phyloP scores from a whole-genome alignment of 2,113 vertebrate species.

The Eclectus roratus region DNA sequence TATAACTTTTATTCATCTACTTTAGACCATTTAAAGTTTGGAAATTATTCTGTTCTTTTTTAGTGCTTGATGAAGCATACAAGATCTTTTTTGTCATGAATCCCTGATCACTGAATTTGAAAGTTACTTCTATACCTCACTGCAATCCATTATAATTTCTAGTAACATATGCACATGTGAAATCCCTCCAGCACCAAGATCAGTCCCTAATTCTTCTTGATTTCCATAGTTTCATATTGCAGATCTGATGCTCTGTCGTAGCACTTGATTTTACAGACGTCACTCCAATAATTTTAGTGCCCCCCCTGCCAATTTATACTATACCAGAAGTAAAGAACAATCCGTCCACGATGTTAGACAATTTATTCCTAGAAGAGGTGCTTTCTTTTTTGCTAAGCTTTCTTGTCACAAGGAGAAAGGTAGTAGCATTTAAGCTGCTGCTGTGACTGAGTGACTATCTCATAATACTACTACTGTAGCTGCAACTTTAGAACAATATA shows the following conservation, averaged over 20 bases:
- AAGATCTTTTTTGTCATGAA: background rate
- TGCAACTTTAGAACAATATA: background rate
- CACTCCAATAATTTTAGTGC: background rate
- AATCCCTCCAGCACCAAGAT: background rate
- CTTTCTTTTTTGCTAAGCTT: background rate
- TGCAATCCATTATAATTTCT: background rate
- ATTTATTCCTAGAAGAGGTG: background rate
- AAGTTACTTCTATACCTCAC: background rate
- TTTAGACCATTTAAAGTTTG: background rate
- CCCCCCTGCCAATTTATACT: background rate
- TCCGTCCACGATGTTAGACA: background rate
- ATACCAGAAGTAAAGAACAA: background rate
- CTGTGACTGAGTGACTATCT: background rate
- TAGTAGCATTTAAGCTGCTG: background rate
- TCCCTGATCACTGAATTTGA: background rate
- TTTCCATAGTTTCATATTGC: background rate
- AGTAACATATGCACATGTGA: background rate
- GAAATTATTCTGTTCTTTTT: background rate
- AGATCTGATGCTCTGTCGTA: background rate
- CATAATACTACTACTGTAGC: background rate
- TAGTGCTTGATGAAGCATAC: background rate
- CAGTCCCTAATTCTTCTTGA: background rate
- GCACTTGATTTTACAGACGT: background rate
- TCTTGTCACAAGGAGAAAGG: background rate
- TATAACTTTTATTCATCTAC: background rate